Percentiles rank a stretch among this genome's conserved stretches.
Evolutionary conservation across 2,113 vertebrate species (phyloP).

Genomic region (Catagonus wagneri): DNA sequence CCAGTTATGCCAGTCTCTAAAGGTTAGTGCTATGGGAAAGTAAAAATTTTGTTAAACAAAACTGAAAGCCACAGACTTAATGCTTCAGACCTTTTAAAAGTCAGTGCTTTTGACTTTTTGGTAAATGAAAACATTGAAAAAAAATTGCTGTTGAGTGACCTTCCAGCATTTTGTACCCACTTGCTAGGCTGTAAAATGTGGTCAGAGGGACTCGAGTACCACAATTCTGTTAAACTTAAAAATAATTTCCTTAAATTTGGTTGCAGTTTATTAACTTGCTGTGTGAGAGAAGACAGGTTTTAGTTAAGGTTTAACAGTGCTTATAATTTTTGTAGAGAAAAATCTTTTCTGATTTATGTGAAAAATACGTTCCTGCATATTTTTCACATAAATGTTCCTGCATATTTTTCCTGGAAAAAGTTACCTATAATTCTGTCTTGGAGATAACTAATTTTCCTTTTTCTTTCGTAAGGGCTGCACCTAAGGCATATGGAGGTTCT

Average conservation of each 20-base stretch:
- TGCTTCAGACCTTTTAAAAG: background rate
- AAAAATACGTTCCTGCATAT: background rate
- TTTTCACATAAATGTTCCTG: too few relatives aligned
- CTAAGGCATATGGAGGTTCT: too few relatives aligned
- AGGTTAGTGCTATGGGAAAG: slow-evolving; percentile 23
- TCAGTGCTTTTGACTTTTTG: slow-evolving; percentile 26
- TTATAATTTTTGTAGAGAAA: slow-evolving; percentile 50
- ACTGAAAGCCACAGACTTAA: slow-evolving; percentile 27
- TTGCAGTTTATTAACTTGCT: slow-evolving; percentile 33
- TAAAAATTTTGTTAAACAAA: slow-evolving; percentile 59
- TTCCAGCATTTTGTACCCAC: background rate
- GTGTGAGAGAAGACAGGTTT: background rate
- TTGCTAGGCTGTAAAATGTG: background rate
- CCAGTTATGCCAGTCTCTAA: background rate
- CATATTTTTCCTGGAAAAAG: background rate
- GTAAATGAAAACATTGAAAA: slow-evolving; percentile 1
- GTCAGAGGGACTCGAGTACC: background rate
- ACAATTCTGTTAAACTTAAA: slow-evolving; percentile 27
- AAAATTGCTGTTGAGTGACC: background rate
- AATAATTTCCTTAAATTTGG: background rate
- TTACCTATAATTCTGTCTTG: slow-evolving; percentile 18
- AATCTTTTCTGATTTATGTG: background rate
- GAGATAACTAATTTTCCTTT: background rate
- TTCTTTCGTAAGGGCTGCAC: too few relatives aligned
- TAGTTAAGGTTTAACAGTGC: background rate